A percentile compares a stretch with the other conserved stretches of the same genome.
Conservation (phyloP, 2,888 invertebrate species). For the Unio delphinus region DNA sequence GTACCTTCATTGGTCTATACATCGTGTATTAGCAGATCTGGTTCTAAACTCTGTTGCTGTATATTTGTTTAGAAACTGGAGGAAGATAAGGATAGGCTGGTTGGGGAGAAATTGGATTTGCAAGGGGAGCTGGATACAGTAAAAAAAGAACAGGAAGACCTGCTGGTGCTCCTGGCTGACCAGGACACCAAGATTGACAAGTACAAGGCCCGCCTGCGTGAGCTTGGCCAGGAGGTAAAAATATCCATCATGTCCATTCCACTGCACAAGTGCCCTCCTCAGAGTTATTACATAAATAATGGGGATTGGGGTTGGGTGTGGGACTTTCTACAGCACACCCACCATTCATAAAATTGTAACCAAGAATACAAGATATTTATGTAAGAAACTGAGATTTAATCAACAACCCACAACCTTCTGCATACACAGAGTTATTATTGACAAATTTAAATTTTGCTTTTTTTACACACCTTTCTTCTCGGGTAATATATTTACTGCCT, state of each 20-base stretch:
- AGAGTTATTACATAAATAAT: background rate
- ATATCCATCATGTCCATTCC: background rate
- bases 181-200: slow-evolving; percentile 83
- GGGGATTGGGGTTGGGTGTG: too few species aligned
- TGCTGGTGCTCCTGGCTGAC: slow-evolving; percentile 89
- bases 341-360: too few species aligned
- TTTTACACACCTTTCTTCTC: too few species aligned
- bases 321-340: too few species aligned
- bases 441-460: too few species aligned
- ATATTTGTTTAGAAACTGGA: slow-evolving; percentile 49
- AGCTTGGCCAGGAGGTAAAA: slow-evolving; percentile 70
- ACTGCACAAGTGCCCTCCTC: background rate
- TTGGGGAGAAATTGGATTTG: slow-evolving; percentile 35
- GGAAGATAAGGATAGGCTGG: slow-evolving; percentile 56
- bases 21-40: too few species aligned
- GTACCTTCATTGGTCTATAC: too few species aligned
- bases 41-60: background rate
- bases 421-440: too few species aligned
- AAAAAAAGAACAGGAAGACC: slow-evolving; percentile 92
- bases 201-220: slow-evolving; percentile 75
- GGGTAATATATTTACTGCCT: too few species aligned
- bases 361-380: too few species aligned
- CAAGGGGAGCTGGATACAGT: slow-evolving; percentile 72
- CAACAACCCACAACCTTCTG: too few species aligned
- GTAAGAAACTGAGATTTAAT: too few species aligned